Evolutionary conservation across 2,797 vertebrate genomes (phyloP), one percentile per base, ranked within the genome.

Genomic region (Xerus rutilus): DNA sequence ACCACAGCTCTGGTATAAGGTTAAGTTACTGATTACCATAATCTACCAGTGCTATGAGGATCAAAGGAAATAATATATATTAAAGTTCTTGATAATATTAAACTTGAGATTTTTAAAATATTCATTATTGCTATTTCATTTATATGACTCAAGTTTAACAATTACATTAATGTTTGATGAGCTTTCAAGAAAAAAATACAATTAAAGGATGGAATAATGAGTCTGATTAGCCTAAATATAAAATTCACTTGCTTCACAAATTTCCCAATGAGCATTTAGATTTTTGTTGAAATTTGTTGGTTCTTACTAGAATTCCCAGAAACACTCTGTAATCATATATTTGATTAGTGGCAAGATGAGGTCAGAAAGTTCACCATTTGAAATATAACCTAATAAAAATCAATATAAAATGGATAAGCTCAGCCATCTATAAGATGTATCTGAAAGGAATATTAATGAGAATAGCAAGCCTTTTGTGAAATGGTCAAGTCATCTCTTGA

Each of bases 371-470:
- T 95, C 62, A 84, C 14, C 78, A 73, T 84, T 84, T 95, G 70
- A 91, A 95, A 94, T 81, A 94, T 89, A 93, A 64, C 43, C 32
- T 73, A 95, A 94, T 87, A 87, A 96, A 96, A 95, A 89, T 89
- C 89, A 93, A 90, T 92, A 92, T 91, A 92, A 94, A 95, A 96
- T 89, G 52, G 18, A 83, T 88, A 88, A 43, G 28, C 49, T 90
- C 52, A 32, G 30, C 15, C 54, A 76, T 94, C 67, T 62, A 49
- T 57, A 89, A 47, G 28, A 59, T 32, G 7, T 81, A 91, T 93
- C 59, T 91, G 32, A 93, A 94, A 91, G 21, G 18, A 35, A 30
- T 96, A 85, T 87, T 96, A 93, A 93, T 91, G 84, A 96, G 43
- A 93, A 65, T 47, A 93, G 30, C 3, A 94, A 91, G 32, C 1